Evolutionary conservation across 2,888 invertebrate genomes (phyloP).

Genomic region (Euproctis similis): DNA sequence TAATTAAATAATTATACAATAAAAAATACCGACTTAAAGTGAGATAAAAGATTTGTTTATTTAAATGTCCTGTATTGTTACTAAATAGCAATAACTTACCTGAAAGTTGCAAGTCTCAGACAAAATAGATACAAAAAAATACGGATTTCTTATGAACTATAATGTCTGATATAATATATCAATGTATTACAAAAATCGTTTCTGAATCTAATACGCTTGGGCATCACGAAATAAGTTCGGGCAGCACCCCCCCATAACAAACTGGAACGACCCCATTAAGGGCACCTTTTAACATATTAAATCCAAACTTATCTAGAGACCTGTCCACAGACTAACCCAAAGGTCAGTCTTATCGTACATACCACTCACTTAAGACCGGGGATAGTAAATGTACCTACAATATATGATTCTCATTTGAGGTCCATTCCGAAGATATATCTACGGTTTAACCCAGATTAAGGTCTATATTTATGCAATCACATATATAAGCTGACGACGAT

Average conservation of each 20-base stretch:
- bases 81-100: too few relatives aligned
- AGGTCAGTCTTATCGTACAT: conserved; percentile 46
- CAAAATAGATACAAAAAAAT: too few relatives aligned
- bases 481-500: too few relatives aligned
- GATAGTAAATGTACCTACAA: conserved; percentile 28
- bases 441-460: conserved; percentile 16
- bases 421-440: conserved; percentile 29
- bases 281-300: conserved; percentile 74
- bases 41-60: too few relatives aligned
- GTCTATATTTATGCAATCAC: conserved; percentile 12
- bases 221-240: conserved; percentile 37
- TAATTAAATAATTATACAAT: too few relatives aligned
- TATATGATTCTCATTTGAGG: conserved; percentile 35
- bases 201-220: conserved; percentile 25
- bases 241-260: conserved; percentile 51
- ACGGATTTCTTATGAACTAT: too few relatives aligned
- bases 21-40: too few relatives aligned
- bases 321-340: conserved; percentile 53
- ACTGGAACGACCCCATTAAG: conserved; percentile 68
- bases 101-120: too few relatives aligned
- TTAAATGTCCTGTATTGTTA: too few relatives aligned
- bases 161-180: too few relatives aligned
- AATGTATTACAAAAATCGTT: conserved; percentile 25
- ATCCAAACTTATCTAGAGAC: conserved; percentile 60
- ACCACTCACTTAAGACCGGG: conserved; percentile 50